Evolutionary conservation across 2,888 invertebrate species (phyloP), one percentile per base, ranked within the genome.

Genomic region (Agriopis leucophaearia): DNA sequence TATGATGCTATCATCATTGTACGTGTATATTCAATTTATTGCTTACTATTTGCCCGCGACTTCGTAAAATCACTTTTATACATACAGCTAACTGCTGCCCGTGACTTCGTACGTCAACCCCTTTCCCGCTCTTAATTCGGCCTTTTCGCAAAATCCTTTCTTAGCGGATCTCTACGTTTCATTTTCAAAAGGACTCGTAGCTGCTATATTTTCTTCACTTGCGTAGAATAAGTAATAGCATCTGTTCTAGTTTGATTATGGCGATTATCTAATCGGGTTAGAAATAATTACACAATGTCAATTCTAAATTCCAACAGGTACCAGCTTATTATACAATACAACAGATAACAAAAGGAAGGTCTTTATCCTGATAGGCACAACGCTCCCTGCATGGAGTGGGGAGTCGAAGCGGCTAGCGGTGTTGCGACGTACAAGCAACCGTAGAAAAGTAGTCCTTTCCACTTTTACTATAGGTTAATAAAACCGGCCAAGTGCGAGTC

Each of bases 251-350:
- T 55, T 42, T 42, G 42, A 55, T 55, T 55, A 42, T 10, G 1
- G 0, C 15, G n/a, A 40, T 42, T 55, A 55, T 55, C 55, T 55
- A 42, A 55, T 55, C 55, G 1, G 13, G 13, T 13, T 3, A n/a
- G 16, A 16, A 55, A 55, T 55, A 13, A n/a, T 55, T 42, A 55
- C 55, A 44, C 55, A 55, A 55, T 55, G 13, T 8, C 40, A 42
- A 55, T 42, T 55, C 8, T 13, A 42, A 55, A 42, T 27, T 1
- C 13, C 27, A 55, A 42, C 18, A 40, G 9, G 38, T 40, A 40
- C 38, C 35, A 0, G 38, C 36, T 38, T 52, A 8, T 4, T 15
- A 54, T 54, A 16, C 3, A 16, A 12, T 10, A 54, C 8, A 54
- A 40, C 9, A 40, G n/a, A 52, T 38, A 52, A 38, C 10, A 4